Percentiles rank a stretch among this genome's conserved stretches.
phyloP scores from a whole-genome alignment of 1,140 invertebrate genomes.

The Drosophila lowei region DNA sequence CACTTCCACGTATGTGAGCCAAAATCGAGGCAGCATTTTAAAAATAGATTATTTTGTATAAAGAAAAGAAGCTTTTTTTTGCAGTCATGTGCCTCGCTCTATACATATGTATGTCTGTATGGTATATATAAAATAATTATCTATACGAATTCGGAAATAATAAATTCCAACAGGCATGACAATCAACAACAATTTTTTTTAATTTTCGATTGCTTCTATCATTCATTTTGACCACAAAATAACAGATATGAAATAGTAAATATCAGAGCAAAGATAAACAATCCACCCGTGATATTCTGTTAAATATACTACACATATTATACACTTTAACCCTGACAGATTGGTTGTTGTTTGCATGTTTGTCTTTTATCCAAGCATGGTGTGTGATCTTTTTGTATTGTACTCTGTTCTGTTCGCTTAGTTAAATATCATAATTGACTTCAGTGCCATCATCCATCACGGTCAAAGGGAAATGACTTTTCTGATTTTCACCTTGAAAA shows the following conservation, averaged over 20 bases:
- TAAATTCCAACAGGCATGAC: slow-evolving; percentile 34
- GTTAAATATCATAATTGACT: slow-evolving; percentile 12
- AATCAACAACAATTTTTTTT: slow-evolving; percentile 1
- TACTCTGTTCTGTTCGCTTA: background rate
- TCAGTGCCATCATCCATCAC: slow-evolving; percentile 10
- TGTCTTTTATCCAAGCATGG: too few species aligned
- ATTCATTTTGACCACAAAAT: background rate
- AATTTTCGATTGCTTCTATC: slow-evolving; percentile 30
- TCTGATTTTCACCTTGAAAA: slow-evolving; percentile 13
- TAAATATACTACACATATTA: too few species aligned
- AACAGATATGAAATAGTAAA: too few species aligned
- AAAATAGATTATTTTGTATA: slow-evolving; percentile 53
- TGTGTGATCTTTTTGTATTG: background rate
- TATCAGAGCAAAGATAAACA: too few species aligned
- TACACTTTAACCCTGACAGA: too few species aligned
- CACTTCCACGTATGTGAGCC: slow-evolving; percentile 51
- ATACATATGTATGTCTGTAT: slow-evolving; percentile 3
- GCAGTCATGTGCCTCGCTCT: slow-evolving; percentile 57
- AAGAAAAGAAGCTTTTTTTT: slow-evolving; percentile 49
- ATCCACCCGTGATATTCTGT: too few species aligned
- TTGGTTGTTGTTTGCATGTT: background rate
- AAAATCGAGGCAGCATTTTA: slow-evolving; percentile 47
- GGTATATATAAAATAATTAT: slow-evolving; percentile 4
- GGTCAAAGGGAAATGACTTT: slow-evolving; percentile 13
- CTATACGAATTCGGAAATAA: slow-evolving; percentile 32